These are phyloP conservation scores for Poeciliopsis gracilis DNA, from an alignment of 2,797 vertebrate species.

Conservation along the genomic window DNA sequence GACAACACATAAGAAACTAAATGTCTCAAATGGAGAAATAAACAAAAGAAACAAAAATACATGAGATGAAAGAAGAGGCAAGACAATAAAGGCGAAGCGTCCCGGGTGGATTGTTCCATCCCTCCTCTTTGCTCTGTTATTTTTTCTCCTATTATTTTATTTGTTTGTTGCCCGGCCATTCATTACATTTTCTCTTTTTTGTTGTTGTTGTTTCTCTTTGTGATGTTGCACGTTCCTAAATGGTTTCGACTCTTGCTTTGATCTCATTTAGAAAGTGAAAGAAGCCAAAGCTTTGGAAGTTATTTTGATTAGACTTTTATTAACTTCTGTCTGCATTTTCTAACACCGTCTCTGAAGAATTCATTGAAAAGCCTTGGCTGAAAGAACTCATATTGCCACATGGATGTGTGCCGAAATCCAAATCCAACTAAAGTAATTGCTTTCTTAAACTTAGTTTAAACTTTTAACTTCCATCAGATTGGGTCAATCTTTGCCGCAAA, in stretches of 20 bases:
- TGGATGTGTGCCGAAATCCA: slow-evolving; percentile 14
- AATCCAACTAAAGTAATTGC: slow-evolving; percentile 12
- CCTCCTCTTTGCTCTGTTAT: slow-evolving; percentile 71
- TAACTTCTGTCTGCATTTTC: slow-evolving; percentile 68
- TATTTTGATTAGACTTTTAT: slow-evolving; percentile 82
- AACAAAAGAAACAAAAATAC: slow-evolving; percentile 78
- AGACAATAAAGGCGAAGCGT: slow-evolving; percentile 73
- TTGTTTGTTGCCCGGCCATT: slow-evolving; percentile 79
- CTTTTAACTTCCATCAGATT: slow-evolving; percentile 9
- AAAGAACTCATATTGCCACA: slow-evolving; percentile 46
- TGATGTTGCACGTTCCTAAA: slow-evolving; percentile 79
- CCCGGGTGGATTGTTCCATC: slow-evolving; percentile 71
- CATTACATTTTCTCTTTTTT: slow-evolving; percentile 71
- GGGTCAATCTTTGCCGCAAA: not conserved
- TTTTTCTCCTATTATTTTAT: slow-evolving; percentile 72
- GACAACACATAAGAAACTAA: slow-evolving; percentile 69
- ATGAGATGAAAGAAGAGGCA: slow-evolving; percentile 72
- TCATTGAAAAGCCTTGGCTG: slow-evolving; percentile 57
- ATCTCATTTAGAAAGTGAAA: slow-evolving; percentile 81
- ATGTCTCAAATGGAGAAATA: slow-evolving; percentile 74
- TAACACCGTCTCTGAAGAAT: slow-evolving; percentile 75
- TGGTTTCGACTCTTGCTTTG: slow-evolving; percentile 81
- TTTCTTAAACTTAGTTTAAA: slow-evolving; percentile 8
- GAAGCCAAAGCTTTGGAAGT: slow-evolving; percentile 81
- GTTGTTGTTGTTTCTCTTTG: slow-evolving; percentile 69